Percentiles rank a stretch among this genome's conserved stretches.
Evolutionary conservation across 2,113 vertebrate species (phyloP).

Genomic region (Cryptoleucopteryx plumbea): DNA sequence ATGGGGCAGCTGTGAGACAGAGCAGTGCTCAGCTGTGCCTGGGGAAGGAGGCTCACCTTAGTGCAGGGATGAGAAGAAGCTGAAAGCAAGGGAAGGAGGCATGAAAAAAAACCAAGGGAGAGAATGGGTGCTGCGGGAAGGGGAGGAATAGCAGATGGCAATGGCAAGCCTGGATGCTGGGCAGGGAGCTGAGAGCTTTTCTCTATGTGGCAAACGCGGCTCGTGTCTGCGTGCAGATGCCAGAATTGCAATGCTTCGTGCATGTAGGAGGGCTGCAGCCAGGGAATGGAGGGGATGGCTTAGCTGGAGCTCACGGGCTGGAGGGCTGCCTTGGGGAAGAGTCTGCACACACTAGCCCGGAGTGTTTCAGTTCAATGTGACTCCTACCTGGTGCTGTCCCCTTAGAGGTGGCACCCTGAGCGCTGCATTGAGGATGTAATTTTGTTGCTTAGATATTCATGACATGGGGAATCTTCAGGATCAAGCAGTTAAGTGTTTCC

Average conservation of each 20-base stretch:
- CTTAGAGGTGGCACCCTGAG: not conserved
- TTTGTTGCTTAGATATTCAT: not conserved
- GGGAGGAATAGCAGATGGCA: not conserved
- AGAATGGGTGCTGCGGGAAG: not conserved
- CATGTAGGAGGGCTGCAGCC: not conserved
- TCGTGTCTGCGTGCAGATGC: not conserved
- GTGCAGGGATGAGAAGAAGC: not conserved
- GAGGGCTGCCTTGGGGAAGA: not conserved
- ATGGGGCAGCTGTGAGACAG: not conserved
- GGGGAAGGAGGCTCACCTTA: not conserved
- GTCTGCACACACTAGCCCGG: accelerated
- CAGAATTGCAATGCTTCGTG: not conserved
- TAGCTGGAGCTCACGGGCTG: not conserved
- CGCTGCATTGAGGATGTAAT: not conserved
- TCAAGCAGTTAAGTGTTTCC: not conserved
- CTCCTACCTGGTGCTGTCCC: not conserved
- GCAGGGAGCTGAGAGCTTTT: not conserved
- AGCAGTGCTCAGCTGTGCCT: not conserved
- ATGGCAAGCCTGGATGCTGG: not conserved
- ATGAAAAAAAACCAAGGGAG: not conserved
- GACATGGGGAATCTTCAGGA: not conserved
- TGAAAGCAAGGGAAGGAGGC: not conserved
- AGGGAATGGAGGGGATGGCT: not conserved
- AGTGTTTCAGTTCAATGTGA: accelerated
- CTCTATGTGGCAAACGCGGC: not conserved